These are phyloP conservation scores for Varanus komodoensis DNA, from an alignment of 2,113 vertebrate genomes.

Conservation along the genomic window DNA sequence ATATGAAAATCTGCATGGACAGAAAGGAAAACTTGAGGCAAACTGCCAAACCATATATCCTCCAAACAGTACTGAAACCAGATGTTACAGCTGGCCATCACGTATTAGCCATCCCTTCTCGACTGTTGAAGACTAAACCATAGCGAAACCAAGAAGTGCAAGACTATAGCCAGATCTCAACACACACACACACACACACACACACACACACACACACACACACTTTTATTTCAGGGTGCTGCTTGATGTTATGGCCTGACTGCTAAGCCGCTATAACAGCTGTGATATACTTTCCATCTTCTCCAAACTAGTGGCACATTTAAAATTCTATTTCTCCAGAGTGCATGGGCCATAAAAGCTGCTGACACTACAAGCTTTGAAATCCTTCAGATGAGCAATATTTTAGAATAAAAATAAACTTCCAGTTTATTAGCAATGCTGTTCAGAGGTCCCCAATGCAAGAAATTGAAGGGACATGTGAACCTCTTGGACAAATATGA, in stretches of 20 bases:
- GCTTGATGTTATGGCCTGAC: background rate
- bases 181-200: background rate
- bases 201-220: background rate
- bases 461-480: background rate
- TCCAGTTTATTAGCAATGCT: background rate
- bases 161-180: background rate
- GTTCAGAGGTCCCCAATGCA: background rate
- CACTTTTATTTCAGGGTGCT: background rate
- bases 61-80: background rate
- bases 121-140: background rate
- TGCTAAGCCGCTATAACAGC: background rate
- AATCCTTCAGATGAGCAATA: background rate
- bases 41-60: constrained; percentile 4
- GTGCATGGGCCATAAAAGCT: background rate
- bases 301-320: background rate
- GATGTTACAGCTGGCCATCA: background rate
- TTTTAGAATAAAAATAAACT: background rate
- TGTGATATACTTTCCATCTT: background rate
- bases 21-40: background rate
- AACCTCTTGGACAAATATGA: no score
- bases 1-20: background rate
- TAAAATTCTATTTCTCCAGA: background rate
- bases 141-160: background rate
- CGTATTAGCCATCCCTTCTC: constrained; percentile 8
- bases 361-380: background rate